Evolutionary conservation across 2,797 vertebrate species (phyloP).

Genomic region (Ficedula albicollis): DNA sequence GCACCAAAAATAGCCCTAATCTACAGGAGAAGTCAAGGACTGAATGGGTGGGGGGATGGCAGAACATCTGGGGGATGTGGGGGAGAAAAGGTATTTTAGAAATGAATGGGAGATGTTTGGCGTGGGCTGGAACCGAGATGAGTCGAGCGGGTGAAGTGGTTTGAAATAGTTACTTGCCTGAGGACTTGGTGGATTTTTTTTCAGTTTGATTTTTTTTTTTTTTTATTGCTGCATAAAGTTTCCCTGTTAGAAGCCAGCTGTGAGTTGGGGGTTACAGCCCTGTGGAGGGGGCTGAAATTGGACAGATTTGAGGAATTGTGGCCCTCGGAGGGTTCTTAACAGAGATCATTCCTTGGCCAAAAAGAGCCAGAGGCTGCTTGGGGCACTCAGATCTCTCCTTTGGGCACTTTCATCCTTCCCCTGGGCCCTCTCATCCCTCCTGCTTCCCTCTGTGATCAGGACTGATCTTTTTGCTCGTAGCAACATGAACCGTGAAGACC

Average conservation of each 20-base stretch:
- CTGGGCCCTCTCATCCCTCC: neutral
- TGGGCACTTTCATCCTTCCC: neutral
- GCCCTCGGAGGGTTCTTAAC: neutral
- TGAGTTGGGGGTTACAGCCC: neutral
- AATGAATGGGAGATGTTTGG: constrained; percentile 16
- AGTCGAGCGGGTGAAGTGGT: neutral
- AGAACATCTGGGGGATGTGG: constrained; percentile 1
- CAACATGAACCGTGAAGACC: constrained; percentile 99
- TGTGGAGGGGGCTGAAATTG: neutral
- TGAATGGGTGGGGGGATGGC: neutral
- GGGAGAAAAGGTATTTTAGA: constrained; percentile 24
- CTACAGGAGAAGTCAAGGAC: constrained; percentile 27
- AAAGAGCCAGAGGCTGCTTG: neutral
- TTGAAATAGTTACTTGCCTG: constrained; percentile 26
- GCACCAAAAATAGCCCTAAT: constrained; percentile 63
- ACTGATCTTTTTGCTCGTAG: constrained; percentile 78
- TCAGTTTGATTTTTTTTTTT: neutral
- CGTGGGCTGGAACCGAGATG: neutral
- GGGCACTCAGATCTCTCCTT: neutral
- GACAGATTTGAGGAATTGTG: neutral
- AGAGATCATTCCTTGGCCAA: neutral
- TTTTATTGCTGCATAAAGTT: neutral
- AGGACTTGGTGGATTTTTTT: constrained; percentile 12
- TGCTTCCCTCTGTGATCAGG: constrained; percentile 20
- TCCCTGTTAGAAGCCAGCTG: neutral